Percentiles rank a stretch among this genome's conserved stretches.
These are phyloP conservation scores for Dendropsophus ebraccatus DNA, from an alignment of 2,113 vertebrate species.

Conservation along the genomic window DNA sequence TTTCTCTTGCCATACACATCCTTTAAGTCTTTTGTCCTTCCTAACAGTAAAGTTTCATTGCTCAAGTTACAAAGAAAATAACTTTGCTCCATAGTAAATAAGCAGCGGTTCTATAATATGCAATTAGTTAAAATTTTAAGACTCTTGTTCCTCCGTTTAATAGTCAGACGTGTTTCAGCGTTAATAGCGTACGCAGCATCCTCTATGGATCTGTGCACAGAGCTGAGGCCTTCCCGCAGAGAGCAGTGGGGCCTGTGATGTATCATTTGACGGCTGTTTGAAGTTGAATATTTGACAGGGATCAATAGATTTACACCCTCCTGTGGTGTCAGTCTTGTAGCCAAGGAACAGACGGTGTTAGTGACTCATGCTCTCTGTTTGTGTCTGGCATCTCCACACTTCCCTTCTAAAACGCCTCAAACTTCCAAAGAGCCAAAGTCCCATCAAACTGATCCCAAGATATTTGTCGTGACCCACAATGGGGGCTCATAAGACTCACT, in stretches of 20 bases:
- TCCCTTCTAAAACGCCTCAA: neutral
- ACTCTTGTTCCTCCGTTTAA: neutral
- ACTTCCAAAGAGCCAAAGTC: conserved; percentile 9
- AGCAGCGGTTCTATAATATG: neutral
- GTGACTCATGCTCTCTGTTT: conserved; percentile 21
- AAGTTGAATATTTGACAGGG: conserved; percentile 30
- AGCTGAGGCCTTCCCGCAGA: conserved; percentile 4
- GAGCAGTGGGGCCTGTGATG: neutral
- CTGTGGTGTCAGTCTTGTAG: neutral
- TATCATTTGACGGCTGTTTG: conserved; percentile 37
- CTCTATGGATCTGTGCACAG: neutral
- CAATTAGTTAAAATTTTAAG: neutral
- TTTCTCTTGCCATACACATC: too few relatives aligned
- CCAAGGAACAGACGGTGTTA: neutral
- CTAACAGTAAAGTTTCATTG: too few relatives aligned
- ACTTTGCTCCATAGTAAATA: neutral
- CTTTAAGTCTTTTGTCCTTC: too few relatives aligned
- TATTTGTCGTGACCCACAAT: neutral
- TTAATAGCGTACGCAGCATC: neutral
- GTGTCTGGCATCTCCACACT: neutral
- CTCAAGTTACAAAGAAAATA: too few relatives aligned
- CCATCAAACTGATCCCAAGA: neutral
- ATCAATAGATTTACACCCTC: conserved; percentile 40
- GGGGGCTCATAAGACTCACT: neutral
- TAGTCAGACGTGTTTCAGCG: neutral